A percentile compares a stretch with the other conserved stretches of the same genome.
Evolutionary conservation across 2,888 invertebrate species (phyloP).

Genomic region (Drosophila multiciliata): DNA sequence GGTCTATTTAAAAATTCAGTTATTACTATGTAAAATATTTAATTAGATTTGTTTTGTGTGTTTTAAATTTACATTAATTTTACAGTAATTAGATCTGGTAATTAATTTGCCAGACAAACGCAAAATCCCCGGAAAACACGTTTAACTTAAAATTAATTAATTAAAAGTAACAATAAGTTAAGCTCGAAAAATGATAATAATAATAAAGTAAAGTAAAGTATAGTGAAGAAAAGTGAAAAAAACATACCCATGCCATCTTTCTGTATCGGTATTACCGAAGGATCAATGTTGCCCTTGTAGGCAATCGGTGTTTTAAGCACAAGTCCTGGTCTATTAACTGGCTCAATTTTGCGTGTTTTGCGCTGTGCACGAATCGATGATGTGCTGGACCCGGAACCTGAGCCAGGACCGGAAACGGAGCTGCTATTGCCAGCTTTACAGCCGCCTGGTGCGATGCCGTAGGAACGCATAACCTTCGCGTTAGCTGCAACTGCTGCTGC

Average conservation of each 20-base stretch:
- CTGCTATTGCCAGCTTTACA: slow-evolving; percentile 43
- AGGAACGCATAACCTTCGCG: slow-evolving; percentile 39
- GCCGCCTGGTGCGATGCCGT: slow-evolving; percentile 49
- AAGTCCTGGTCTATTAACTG: slow-evolving; percentile 90
- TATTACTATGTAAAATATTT: neutral
- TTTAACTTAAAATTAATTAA: slow-evolving; percentile 1
- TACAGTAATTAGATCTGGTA: neutral
- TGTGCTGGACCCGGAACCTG: slow-evolving; percentile 25
- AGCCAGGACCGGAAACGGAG: slow-evolving; percentile 16
- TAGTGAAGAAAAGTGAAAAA: slow-evolving; percentile 62
- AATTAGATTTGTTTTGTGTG: neutral
- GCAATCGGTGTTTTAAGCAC: slow-evolving; percentile 92
- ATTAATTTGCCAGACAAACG: neutral
- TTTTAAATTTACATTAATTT: neutral
- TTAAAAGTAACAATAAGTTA: slow-evolving; percentile 15
- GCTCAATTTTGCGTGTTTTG: slow-evolving; percentile 88
- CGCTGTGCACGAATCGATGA: slow-evolving; percentile 77
- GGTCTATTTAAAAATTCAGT: neutral
- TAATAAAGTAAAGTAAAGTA: slow-evolving; percentile 35
- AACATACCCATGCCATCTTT: slow-evolving; percentile 95
- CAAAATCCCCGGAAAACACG: neutral
- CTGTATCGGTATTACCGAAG: slow-evolving; percentile 94
- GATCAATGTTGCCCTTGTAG: slow-evolving; percentile 92
- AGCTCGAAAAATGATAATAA: slow-evolving; percentile 9
- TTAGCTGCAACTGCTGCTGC: slow-evolving; percentile 16